These are phyloP conservation scores for Bostrychus sinensis DNA, from an alignment of 2,113 vertebrate species.

Conservation along the genomic window DNA sequence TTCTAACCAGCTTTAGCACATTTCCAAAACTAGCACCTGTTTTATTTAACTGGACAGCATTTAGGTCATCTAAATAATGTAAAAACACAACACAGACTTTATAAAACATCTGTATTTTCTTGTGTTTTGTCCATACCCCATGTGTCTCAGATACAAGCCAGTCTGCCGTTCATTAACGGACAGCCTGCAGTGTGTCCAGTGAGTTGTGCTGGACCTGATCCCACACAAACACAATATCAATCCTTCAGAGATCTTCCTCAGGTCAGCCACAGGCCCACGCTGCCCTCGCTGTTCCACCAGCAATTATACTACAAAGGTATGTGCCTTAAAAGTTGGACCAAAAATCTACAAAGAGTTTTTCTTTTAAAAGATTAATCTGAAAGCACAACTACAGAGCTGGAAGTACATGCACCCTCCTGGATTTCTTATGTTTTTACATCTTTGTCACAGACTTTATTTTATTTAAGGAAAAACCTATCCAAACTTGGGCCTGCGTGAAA, in stretches of 20 bases:
- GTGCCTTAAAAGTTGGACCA: background rate
- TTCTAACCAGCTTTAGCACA: too few species aligned
- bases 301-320: background rate
- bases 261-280: constrained; percentile 8
- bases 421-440: too few species aligned
- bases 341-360: background rate
- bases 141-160: background rate
- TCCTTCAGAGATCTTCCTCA: too few species aligned
- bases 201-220: constrained; percentile 1
- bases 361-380: background rate
- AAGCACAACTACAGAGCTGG: too few species aligned
- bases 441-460: too few species aligned
- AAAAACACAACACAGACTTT: background rate
- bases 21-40: too few species aligned
- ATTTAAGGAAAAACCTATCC: too few species aligned
- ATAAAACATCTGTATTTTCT: background rate
- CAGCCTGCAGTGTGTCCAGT: constrained; percentile 6
- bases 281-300: background rate
- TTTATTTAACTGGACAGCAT: background rate
- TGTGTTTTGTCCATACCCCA: constrained; percentile 12
- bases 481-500: too few species aligned
- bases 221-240: background rate
- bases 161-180: constrained; percentile 25
- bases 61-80: background rate
- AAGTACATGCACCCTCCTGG: too few species aligned